Evolutionary conservation across 2,888 invertebrate species (phyloP), one percentile per base, ranked within the genome.

Genomic region (Erannis defoliaria): DNA sequence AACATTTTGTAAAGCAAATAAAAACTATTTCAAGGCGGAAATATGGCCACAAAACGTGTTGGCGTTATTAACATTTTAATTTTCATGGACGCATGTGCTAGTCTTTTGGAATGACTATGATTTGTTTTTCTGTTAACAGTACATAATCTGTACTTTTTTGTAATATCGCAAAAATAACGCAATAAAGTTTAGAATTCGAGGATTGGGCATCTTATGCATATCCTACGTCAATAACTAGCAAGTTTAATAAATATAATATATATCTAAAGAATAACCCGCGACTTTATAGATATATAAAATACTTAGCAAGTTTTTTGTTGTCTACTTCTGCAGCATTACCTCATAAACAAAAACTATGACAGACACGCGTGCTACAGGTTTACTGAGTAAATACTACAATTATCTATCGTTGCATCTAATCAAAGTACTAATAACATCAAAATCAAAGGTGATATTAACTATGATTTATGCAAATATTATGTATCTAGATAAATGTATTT

Each of bases 1-100:
- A 51, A n/a, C 54, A 42, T 54, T 61, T 62, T 45, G 50, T 55
- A 50, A 51, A 62, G 51, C 55, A 56, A 62, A 62, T 56, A 62
- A 62, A 42, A 56, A 62, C 56, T 29, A 64, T 64, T 58, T 55
- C 8, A 43, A 63, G 57, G 53, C 68, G 66, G 68, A 70, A 60
- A 64, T 62, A 42, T 26, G 33, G 10, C 49, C 14, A 37, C 50
- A 54, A 66, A 33, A 42, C 35, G 21, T 56, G 51, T 50, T 56
- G 50, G 26, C 43, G 26, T 26, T 26, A 55, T 61, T 49, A 55
- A 10, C 26, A 59, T 40, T 37, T 43, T 38, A 43, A 37, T 35
- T 48, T 53, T 51, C 51, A 62, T 53, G 55, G 55, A 33, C 46
- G 49, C 29, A 12, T 5, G 12, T 38, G 33, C n/a, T 10, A 50